A percentile compares a stretch with the other conserved stretches of the same genome.
Evolutionary conservation across 2,113 vertebrate species (phyloP).

Genomic region (Caretta caretta): DNA sequence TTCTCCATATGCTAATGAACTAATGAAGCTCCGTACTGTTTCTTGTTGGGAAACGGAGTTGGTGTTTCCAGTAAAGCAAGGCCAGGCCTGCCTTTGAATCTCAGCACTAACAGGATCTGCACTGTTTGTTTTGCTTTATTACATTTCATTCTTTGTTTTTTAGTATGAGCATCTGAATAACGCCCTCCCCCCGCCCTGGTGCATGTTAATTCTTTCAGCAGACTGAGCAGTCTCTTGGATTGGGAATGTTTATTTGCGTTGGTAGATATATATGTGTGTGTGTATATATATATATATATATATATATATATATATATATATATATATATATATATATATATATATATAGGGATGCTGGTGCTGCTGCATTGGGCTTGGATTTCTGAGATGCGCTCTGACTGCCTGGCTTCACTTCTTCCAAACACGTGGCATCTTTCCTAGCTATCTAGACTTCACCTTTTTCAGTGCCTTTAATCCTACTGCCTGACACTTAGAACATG

Average conservation of each 20-base stretch:
- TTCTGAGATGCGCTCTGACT: neutral
- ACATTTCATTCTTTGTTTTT: neutral
- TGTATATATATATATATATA: too few relatives aligned
- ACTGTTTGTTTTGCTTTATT: neutral
- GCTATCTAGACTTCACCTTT: too few relatives aligned
- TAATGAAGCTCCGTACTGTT: neutral
- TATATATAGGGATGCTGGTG: neutral
- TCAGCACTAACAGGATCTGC: neutral
- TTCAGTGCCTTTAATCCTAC: neutral
- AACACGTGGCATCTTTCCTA: neutral
- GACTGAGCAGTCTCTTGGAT: neutral
- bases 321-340: too few relatives aligned
- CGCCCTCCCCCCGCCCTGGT: neutral
- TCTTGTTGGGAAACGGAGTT: neutral
- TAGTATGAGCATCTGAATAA: neutral
- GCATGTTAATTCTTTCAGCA: neutral
- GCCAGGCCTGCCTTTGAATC: neutral
- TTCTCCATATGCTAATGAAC: neutral
- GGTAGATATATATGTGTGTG: too few relatives aligned
- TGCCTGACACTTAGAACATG: neutral
- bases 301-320: too few relatives aligned
- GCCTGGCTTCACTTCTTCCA: neutral
- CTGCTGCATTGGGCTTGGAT: neutral
- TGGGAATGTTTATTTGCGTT: neutral
- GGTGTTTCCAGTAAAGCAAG: neutral